These are phyloP conservation scores for Gavialis gangeticus DNA, from an alignment of 2,113 vertebrate genomes.

Conservation along the genomic window DNA sequence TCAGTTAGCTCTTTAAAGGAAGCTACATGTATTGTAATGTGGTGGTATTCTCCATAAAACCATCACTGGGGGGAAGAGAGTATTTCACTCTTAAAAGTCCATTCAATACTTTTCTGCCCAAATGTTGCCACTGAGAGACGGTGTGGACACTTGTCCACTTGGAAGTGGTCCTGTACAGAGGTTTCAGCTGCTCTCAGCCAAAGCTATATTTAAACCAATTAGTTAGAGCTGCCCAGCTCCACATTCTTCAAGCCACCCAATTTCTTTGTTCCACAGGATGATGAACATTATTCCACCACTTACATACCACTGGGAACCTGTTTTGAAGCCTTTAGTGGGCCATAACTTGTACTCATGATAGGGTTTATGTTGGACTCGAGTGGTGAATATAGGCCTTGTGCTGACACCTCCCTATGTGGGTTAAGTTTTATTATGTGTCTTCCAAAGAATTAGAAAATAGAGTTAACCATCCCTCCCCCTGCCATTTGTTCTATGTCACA, in stretches of 20 bases:
- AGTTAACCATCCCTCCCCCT: neutral
- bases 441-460: neutral
- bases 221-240: neutral
- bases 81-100: neutral
- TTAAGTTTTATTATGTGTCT: neutral
- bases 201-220: neutral
- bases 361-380: neutral
- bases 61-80: neutral
- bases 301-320: neutral
- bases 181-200: neutral
- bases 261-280: neutral
- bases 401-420: neutral
- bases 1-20: no score
- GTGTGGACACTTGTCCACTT: neutral
- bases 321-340: neutral
- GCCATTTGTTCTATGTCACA: neutral
- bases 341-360: neutral
- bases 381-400: rapidly evolving
- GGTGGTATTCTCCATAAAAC: neutral
- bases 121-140: neutral
- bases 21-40: no score
- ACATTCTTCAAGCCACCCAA: neutral
- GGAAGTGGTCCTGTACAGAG: neutral
- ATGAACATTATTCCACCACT: neutral
- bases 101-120: neutral